A percentile compares a stretch with the other conserved stretches of the same genome.
Conservation (phyloP, 2,888 invertebrate genomes). For the Caenorhabditis wallacei region DNA sequence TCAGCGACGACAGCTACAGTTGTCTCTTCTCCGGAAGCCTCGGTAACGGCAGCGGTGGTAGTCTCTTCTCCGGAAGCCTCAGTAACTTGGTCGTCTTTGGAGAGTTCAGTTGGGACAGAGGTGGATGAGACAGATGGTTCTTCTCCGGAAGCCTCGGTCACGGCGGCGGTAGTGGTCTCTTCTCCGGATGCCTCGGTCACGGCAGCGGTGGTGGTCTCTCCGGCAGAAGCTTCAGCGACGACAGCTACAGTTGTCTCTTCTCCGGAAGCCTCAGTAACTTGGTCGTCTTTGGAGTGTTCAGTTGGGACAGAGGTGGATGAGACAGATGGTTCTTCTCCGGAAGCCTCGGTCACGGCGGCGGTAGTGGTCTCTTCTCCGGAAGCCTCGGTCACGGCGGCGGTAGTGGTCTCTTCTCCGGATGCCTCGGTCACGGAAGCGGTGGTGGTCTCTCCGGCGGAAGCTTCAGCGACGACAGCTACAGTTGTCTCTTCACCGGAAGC, state of each 20-base stretch:
- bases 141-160: no score
- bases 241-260: slow-evolving; percentile 27
- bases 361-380: slow-evolving; percentile 46
- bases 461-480: slow-evolving; percentile 24
- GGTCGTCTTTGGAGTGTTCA: no score
- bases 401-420: slow-evolving; percentile 38
- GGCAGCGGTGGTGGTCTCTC: slow-evolving; percentile 29
- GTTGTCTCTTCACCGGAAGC: not conserved
- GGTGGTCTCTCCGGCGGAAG: not conserved
- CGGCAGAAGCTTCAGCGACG: slow-evolving; percentile 27
- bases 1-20: slow-evolving; percentile 22
- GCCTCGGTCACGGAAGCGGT: slow-evolving; percentile 27
- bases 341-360: not conserved
- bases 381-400: slow-evolving; percentile 9
- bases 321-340: no score
- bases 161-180: slow-evolving; percentile 26
- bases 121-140: not conserved
- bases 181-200: slow-evolving; percentile 38
- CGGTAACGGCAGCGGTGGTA: slow-evolving; percentile 32
- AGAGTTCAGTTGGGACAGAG: not conserved
- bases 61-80: slow-evolving; percentile 54
- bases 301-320: no score
- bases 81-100: not conserved
- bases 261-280: slow-evolving; percentile 25
- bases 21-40: slow-evolving; percentile 53